These are phyloP conservation scores for Liasis olivaceus DNA, from an alignment of 2,797 vertebrate genomes.

Conservation along the genomic window DNA sequence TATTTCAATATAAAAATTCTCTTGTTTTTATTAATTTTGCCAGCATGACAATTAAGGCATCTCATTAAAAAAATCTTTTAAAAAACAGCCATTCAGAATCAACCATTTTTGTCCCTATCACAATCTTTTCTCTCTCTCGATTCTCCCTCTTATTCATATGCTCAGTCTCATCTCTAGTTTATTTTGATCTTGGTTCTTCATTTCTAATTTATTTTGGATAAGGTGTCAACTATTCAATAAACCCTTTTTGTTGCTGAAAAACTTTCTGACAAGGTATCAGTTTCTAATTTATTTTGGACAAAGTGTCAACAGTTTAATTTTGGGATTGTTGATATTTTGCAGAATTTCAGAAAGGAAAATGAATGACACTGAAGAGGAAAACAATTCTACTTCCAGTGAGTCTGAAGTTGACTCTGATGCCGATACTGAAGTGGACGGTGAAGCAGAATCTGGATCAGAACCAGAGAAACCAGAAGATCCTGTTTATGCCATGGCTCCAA, in stretches of 20 bases:
- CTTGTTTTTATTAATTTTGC: background rate
- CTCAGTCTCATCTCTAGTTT: background rate
- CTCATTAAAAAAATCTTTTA: background rate
- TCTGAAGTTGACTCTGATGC: slow-evolving; percentile 36
- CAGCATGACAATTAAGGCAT: background rate
- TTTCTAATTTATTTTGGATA: slow-evolving; percentile 15
- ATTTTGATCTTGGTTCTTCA: background rate
- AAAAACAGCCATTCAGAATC: background rate
- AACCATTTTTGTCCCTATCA: background rate
- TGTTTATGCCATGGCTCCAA: slow-evolving; percentile 69
- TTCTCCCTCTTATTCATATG: background rate
- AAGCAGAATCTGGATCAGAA: slow-evolving; percentile 35
- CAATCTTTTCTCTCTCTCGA: background rate
- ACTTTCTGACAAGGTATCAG: accelerated
- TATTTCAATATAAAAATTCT: background rate
- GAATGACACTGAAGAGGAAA: slow-evolving; percentile 69
- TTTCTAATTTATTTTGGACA: slow-evolving; percentile 17
- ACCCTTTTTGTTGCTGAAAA: background rate
- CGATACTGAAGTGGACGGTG: background rate
- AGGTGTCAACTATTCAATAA: background rate
- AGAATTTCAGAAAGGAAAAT: slow-evolving; percentile 62
- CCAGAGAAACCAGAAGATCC: slow-evolving; percentile 45
- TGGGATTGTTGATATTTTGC: slow-evolving; percentile 44
- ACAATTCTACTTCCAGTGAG: slow-evolving; percentile 54
- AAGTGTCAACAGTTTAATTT: background rate